These are phyloP conservation scores for Apis cerana DNA, from an alignment of 1,140 invertebrate genomes.

Conservation along the genomic window DNA sequence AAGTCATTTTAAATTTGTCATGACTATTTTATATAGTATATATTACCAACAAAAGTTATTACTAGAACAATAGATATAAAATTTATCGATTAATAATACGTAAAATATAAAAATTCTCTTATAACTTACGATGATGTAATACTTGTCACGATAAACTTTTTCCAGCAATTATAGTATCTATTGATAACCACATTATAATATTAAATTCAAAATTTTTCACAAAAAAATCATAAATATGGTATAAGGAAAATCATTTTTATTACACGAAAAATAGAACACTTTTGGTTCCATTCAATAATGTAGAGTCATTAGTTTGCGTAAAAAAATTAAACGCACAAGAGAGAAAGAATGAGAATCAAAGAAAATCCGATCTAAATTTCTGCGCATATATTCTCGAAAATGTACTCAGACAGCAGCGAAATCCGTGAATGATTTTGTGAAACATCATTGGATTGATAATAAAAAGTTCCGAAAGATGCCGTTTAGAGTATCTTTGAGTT, in stretches of 20 bases:
- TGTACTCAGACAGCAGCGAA: background rate
- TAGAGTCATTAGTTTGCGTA: background rate
- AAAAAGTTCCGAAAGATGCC: background rate
- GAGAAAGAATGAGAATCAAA: background rate
- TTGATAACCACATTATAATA: conserved; percentile 12
- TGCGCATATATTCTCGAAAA: background rate
- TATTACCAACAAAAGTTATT: background rate
- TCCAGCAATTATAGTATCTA: background rate
- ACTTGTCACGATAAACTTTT: background rate
- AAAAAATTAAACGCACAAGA: background rate
- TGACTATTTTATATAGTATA: background rate
- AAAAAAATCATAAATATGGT: background rate
- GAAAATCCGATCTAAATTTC: conserved; percentile 26
- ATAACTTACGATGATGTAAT: conserved; percentile 55
- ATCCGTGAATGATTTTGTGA: background rate
- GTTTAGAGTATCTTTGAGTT: background rate
- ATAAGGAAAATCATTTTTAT: background rate
- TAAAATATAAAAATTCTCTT: background rate
- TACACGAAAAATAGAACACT: background rate
- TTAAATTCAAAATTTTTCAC: background rate
- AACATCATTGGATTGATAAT: background rate
- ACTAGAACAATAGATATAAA: background rate
- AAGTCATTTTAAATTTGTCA: conserved; percentile 12
- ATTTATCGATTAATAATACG: background rate
- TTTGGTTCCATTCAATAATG: conserved; percentile 15